Evolutionary conservation across 2,888 invertebrate genomes (phyloP).

Genomic region (Rhagonycha fulva): DNA sequence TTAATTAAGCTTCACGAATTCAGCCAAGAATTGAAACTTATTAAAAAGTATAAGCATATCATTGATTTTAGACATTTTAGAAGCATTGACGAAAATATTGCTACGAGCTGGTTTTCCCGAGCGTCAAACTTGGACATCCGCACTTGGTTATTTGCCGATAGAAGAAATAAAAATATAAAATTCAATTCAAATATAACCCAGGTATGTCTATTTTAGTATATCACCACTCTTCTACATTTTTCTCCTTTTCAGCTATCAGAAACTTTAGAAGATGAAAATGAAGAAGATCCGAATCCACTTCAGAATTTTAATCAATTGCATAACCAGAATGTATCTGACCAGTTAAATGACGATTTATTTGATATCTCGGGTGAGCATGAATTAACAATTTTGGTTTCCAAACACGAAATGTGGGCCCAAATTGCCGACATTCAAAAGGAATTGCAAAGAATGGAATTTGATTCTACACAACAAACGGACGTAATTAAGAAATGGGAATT

Average conservation of each 20-base stretch:
- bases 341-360: background rate
- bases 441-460: background rate
- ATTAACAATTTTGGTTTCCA: background rate
- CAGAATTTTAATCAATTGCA: background rate
- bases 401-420: background rate
- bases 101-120: conserved; percentile 51
- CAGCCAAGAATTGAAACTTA: background rate
- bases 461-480: background rate
- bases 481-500: background rate
- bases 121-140: conserved; percentile 32
- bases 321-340: background rate
- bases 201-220: background rate
- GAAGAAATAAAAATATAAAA: background rate
- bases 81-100: conserved; percentile 36
- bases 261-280: background rate
- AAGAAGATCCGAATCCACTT: background rate
- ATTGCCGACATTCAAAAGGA: background rate
- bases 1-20: background rate
- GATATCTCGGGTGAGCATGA: rapidly evolving
- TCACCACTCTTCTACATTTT: too few species aligned
- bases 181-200: background rate
- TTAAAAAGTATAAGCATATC: conserved; percentile 37
- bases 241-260: background rate
- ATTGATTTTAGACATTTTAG: conserved; percentile 37
- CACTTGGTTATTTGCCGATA: conserved; percentile 38